Base-by-base conservation (phyloP, 2,797 vertebrate genomes). In the Anableps anableps region DNA sequence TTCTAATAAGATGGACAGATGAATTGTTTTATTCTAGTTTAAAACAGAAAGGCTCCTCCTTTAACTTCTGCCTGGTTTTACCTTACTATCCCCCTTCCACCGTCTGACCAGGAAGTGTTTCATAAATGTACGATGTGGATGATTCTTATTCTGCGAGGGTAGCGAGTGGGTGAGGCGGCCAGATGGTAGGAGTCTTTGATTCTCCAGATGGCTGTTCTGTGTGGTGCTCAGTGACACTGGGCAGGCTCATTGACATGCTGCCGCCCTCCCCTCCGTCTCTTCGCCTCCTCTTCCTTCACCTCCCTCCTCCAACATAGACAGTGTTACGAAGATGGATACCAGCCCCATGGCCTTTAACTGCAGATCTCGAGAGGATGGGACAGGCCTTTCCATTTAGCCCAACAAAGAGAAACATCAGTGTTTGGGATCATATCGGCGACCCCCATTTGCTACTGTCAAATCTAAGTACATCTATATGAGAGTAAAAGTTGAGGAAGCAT, bases 141-240 rank as follows among this genome's bases (percentile, higher is more conserved):
- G 91, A 95, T 94, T 95, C 92, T 95, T 93, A 95, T 95, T 95
- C 95, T 93, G 93, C 85, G 89, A 92, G 93, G 93, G 94, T 94
- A 95, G 94, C 91, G 92, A 94, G 95, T 94, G 93, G 94, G 94
- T 94, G 95, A 95, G 94, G 92, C 92, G 91, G 96, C 94, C 96
- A 96, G 96, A 96, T 96, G 96, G 96, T 92, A 84, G 90, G 94
- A 95, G 94, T 94, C 95, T 95, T 96, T 96, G 95, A 96, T 96
- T 96, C 95, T 96, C 95, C 96, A 96, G 95, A 96, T 96, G 95
- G 96, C 95, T 95, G 94, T 96, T 95, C 94, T 95, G 94, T 95
- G 93, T 95, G 95, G 95, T 94, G 95, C 94, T 94, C 93, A 90
- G 94, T 96, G 95, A 96, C 96, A 96, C 95, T 94, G 94, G 95